Evolutionary conservation across 2,797 vertebrate species (phyloP).

Genomic region (Pagetopsis macropterus): DNA sequence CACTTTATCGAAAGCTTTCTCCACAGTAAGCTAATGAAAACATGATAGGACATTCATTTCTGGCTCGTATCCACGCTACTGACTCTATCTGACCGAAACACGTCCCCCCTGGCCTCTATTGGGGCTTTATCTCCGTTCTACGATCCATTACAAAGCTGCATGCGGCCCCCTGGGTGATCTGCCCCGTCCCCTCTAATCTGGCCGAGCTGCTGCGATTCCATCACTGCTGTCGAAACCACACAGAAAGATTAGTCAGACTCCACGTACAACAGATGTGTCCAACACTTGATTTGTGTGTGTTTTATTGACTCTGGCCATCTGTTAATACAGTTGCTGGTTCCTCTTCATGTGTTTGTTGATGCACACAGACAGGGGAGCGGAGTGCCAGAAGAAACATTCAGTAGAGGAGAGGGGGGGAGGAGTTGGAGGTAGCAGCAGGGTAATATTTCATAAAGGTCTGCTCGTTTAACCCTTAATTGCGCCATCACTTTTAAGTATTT

Average conservation of each 20-base stretch:
- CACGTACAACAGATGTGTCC: conserved; percentile 82
- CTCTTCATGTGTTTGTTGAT: conserved; percentile 83
- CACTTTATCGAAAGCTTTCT: background rate
- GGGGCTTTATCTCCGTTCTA: conserved; percentile 62
- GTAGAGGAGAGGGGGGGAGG: conserved; percentile 48
- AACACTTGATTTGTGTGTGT: conserved; percentile 83
- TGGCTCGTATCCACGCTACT: conserved; percentile 44
- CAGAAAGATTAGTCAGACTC: conserved; percentile 81
- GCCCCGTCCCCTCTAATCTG: conserved; percentile 73
- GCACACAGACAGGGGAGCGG: conserved; percentile 75
- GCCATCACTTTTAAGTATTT: too few species aligned
- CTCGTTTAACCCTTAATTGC: conserved; percentile 46
- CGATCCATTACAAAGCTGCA: conserved; percentile 67
- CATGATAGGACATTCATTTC: conserved; percentile 38
- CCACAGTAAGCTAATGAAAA: conserved; percentile 14
- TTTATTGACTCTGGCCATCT: conserved; percentile 90
- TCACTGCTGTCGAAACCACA: conserved; percentile 74
- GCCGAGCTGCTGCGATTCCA: conserved; percentile 75
- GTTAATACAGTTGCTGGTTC: conserved; percentile 88
- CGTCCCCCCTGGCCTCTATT: conserved; percentile 37
- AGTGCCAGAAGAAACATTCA: conserved; percentile 83
- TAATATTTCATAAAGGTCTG: conserved; percentile 62
- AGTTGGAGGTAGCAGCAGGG: conserved; percentile 51
- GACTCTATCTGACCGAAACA: conserved; percentile 59
- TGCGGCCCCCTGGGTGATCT: conserved; percentile 67